Evolutionary conservation across 2,113 vertebrate species (phyloP).

Genomic region (Rhabdornis inornatus): DNA sequence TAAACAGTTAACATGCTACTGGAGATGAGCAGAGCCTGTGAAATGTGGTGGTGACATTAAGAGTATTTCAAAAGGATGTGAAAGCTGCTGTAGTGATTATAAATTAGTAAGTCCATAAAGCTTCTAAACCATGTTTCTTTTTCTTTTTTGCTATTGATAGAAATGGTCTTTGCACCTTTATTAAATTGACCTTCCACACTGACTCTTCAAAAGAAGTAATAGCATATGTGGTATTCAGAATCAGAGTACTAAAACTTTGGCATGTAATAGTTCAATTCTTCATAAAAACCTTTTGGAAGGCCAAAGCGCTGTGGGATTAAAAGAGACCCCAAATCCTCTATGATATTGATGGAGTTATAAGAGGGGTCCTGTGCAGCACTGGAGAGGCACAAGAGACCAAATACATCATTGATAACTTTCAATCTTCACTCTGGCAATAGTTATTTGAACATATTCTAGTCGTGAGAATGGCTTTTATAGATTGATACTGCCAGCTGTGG

Average conservation of each 20-base stretch:
- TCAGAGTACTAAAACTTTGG: neutral
- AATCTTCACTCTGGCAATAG: neutral
- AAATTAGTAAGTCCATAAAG: neutral
- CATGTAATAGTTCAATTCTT: neutral
- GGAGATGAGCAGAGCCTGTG: neutral
- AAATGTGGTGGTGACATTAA: neutral
- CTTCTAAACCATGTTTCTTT: neutral
- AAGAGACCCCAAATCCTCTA: neutral
- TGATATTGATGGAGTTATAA: neutral
- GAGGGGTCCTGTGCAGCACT: neutral
- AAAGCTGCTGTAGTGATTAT: neutral
- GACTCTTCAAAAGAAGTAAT: neutral
- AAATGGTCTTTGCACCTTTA: neutral
- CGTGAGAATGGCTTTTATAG: neutral
- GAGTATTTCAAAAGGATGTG: neutral
- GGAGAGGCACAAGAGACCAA: neutral
- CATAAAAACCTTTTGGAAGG: neutral
- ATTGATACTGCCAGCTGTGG: neutral
- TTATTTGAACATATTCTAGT: neutral
- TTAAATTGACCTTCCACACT: neutral
- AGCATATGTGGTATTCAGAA: neutral
- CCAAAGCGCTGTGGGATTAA: neutral
- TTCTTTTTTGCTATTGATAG: neutral
- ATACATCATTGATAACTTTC: neutral
- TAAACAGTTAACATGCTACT: neutral